phyloP scores from a whole-genome alignment of 2,113 vertebrate genomes.

The Xyliphius kryptos region DNA sequence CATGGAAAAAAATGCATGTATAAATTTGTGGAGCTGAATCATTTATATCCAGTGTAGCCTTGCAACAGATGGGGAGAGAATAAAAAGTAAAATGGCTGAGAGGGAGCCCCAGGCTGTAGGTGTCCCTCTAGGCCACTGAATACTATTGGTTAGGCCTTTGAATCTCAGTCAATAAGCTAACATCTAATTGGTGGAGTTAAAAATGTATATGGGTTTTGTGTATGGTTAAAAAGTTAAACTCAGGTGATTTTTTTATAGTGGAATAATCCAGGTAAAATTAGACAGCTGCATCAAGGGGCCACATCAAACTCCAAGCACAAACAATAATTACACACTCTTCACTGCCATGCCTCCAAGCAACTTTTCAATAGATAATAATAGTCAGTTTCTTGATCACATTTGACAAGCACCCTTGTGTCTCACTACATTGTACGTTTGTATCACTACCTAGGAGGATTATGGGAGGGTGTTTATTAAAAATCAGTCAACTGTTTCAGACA shows the following conservation, averaged over 20 bases:
- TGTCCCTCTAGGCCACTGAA: conserved; percentile 34
- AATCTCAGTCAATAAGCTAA: conserved; percentile 33
- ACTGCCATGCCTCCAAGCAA: conserved; percentile 22
- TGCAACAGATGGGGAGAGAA: conserved; percentile 36
- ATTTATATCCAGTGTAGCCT: conserved; percentile 32
- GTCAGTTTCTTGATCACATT: conserved; percentile 7
- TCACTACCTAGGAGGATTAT: conserved; percentile 13
- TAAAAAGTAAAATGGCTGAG: conserved; percentile 32
- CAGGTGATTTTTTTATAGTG: too few relatives aligned
- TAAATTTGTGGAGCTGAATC: conserved; percentile 30
- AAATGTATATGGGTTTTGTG: too few relatives aligned
- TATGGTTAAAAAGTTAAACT: too few relatives aligned
- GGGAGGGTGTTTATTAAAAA: conserved; percentile 29
- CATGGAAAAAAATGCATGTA: conserved; percentile 22
- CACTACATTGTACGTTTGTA: conserved; percentile 15
- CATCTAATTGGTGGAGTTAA: conserved; percentile 14
- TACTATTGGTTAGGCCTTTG: conserved; percentile 31
- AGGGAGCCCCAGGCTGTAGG: conserved; percentile 43
- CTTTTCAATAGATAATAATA: conserved; percentile 29
- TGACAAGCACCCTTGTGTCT: conserved; percentile 11
- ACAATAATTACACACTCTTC: conserved; percentile 27
- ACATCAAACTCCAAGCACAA: conserved; percentile 18
- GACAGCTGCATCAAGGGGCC: conserved; percentile 7
- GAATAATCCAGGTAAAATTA: conserved; percentile 18
- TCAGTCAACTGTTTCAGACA: conserved; percentile 32